Evolutionary conservation across 2,888 invertebrate species (phyloP).

Genomic region (Alentia gelatinosa): DNA sequence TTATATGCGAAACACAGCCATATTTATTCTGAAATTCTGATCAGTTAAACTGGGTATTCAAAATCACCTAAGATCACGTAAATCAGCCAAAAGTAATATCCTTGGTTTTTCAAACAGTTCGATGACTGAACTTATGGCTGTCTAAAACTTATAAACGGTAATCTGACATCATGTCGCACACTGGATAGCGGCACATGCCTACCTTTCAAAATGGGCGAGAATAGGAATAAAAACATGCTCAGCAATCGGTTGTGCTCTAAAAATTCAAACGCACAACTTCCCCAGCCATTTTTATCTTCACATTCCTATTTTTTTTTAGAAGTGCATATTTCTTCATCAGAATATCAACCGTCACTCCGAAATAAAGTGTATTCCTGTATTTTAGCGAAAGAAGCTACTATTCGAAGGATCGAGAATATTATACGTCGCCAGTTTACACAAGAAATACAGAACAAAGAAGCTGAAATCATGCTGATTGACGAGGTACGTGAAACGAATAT

Average conservation of each 20-base stretch:
- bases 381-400: slow-evolving; percentile 76
- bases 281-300: background rate
- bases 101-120: background rate
- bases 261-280: background rate
- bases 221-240: background rate
- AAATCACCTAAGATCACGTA: background rate
- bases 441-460: slow-evolving; percentile 86
- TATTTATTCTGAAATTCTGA: background rate
- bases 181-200: background rate
- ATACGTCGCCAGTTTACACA: slow-evolving; percentile 87
- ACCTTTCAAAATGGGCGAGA: background rate
- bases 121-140: background rate
- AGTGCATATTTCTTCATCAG: no score
- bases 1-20: background rate
- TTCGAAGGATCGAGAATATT: slow-evolving; percentile 82
- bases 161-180: background rate
- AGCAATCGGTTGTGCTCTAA: background rate
- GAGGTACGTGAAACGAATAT: slow-evolving; percentile 70
- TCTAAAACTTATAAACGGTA: background rate
- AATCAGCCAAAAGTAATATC: background rate
- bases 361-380: slow-evolving; percentile 51
- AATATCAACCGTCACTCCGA: no score
- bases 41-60: background rate
- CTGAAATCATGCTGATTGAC: slow-evolving; percentile 87
- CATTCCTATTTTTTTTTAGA: background rate